A percentile compares a stretch with the other conserved stretches of the same genome.
Evolutionary conservation across 2,113 vertebrate genomes (phyloP).

Genomic region (Triplophysa siluroides): DNA sequence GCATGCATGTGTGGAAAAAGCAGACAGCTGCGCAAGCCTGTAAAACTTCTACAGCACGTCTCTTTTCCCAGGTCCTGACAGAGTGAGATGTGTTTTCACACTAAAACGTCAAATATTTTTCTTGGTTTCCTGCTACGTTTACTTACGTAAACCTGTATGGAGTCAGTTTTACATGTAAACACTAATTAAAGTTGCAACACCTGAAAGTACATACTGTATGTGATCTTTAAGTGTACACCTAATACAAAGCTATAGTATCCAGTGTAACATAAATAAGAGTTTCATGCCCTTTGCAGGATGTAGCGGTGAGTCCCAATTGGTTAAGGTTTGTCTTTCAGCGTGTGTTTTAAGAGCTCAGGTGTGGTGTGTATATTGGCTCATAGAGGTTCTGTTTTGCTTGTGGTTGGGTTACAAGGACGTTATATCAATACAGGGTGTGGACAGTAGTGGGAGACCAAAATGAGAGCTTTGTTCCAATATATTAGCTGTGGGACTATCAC

Average conservation of each 20-base stretch:
- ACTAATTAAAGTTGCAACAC: neutral
- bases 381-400: neutral
- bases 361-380: neutral
- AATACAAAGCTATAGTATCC: neutral
- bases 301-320: neutral
- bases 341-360: neutral
- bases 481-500: constrained; percentile 18
- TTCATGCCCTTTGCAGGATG: neutral
- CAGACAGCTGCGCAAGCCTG: no score
- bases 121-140: neutral
- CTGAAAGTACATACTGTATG: neutral
- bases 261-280: neutral
- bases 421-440: constrained; percentile 9
- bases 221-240: neutral
- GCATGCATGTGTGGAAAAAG: no score
- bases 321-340: neutral
- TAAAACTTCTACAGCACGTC: no score
- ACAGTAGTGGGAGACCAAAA: neutral
- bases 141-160: no score
- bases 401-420: neutral
- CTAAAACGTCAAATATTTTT: no score
- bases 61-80: no score
- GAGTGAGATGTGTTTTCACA: no score
- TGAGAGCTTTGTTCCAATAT: neutral
- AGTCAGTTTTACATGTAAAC: neutral